Base-by-base conservation (phyloP, 2,113 vertebrate species). In the Gallinago media region DNA sequence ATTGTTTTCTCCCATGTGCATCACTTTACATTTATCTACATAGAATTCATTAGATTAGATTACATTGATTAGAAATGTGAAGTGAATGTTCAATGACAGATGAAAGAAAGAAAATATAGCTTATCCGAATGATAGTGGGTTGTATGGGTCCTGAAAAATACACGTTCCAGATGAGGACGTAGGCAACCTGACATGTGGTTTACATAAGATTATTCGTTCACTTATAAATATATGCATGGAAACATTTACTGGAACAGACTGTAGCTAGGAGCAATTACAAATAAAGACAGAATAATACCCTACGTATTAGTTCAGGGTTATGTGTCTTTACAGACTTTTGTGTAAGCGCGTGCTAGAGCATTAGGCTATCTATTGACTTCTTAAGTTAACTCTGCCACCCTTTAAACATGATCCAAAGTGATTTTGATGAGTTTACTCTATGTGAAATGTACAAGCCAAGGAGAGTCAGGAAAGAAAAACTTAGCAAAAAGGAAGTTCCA, bases 61-160 rank as follows among this genome's bases (percentile, higher is more conserved):
- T 80, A 50, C 46, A 82, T 11, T 83, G 46, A 89, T 82, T 88
- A 76, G 49, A 73, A 87, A 87, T 49, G 49, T 82, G 70, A 71
- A 91, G 31, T 0, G 3, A 91, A 87, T 92, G 25, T 74, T 75
- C 54, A 85, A 15, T 62, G 49, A 79, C 2, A 82, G 44, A 8
- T 40, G 12, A 40, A 75, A 66, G n/a, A 72, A 79, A 32, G 21
- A 47, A 68, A 59, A 73, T 31, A 31, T 3, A 81, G 3, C 11
- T 94, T 79, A 67, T 9, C 10, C 4, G 11, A 44, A 65, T 32
- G 8, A 55, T 23, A 42, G 20, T 55, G 7, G 2, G 8, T 50
- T 54, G 19, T 34, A 52, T 9, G 6, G 42, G 27, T 78, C 59
- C 9, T 36, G 34, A 74, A 73, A 85, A 32, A 0, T 46, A 11